Percentiles rank a stretch among this genome's conserved stretches.
These are phyloP conservation scores for Erythrolamprus reginae DNA, from an alignment of 2,113 vertebrate species.

Conservation along the genomic window DNA sequence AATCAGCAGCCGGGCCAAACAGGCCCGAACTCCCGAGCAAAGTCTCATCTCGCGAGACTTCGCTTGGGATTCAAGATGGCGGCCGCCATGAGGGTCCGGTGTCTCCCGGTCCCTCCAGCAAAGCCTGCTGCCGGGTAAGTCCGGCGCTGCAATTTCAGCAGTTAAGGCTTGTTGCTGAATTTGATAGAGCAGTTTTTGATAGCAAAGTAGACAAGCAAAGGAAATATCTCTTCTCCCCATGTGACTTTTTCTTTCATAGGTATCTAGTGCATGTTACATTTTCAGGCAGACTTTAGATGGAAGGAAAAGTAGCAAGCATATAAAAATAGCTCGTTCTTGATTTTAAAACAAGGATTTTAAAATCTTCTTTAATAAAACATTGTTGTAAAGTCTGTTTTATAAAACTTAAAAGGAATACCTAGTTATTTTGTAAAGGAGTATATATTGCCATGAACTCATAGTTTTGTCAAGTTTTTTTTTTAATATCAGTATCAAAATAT, in stretches of 20 bases:
- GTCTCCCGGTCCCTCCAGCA: no score
- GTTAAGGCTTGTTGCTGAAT: background rate
- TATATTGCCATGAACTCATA: slow-evolving; percentile 68
- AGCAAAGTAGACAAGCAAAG: background rate
- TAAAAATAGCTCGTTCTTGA: background rate
- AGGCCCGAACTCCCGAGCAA: no score
- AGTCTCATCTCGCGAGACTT: no score
- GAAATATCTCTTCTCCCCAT: background rate
- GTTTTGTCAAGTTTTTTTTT: slow-evolving; percentile 55
- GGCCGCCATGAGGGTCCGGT: no score
- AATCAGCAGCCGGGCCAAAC: no score
- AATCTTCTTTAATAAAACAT: slow-evolving; percentile 15
- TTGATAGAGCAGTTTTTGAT: background rate
- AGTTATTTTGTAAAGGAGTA: slow-evolving; percentile 72
- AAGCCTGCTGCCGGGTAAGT: no score
- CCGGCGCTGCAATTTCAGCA: no score
- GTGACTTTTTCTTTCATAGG: background rate
- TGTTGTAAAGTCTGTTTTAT: slow-evolving; percentile 26
- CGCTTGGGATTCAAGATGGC: no score
- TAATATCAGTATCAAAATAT: no score
- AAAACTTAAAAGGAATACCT: slow-evolving; percentile 41
- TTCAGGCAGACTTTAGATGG: background rate
- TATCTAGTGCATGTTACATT: background rate
- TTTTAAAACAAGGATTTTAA: background rate
- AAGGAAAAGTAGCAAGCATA: background rate